phyloP scores from a whole-genome alignment of 1,140 invertebrate genomes.

The Habropoda laboriosa region DNA sequence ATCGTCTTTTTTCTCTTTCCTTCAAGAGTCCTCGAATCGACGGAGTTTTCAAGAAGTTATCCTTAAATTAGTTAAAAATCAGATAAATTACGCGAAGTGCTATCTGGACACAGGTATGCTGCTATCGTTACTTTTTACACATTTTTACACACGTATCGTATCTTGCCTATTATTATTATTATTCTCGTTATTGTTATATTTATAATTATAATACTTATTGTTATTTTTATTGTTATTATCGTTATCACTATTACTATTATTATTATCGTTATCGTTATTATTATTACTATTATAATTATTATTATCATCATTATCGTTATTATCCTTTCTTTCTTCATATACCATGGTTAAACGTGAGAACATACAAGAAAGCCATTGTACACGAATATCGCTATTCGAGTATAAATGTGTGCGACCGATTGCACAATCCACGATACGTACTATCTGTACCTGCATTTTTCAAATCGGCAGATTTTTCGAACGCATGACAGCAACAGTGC shows the following conservation, averaged over 20 bases:
- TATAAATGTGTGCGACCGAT: constrained; percentile 33
- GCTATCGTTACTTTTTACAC: constrained; percentile 33
- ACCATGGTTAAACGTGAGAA: constrained; percentile 21
- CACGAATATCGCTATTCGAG: constrained; percentile 48
- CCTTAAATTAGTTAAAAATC: constrained; percentile 34
- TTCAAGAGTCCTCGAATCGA: constrained; percentile 1
- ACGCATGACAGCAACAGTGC: neutral
- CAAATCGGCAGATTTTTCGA: neutral
- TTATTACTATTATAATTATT: too few species aligned
- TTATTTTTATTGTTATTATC: neutral
- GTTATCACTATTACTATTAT: neutral
- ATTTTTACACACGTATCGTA: constrained; percentile 36
- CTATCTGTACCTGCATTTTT: neutral
- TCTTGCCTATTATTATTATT: constrained; percentile 1
- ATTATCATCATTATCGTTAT: too few species aligned
- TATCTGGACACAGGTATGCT: constrained; percentile 12
- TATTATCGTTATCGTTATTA: neutral
- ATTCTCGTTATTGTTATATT: neutral
- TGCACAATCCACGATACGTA: constrained; percentile 4
- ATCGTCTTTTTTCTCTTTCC: neutral
- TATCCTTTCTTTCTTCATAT: constrained; percentile 11
- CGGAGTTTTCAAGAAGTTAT: constrained; percentile 16
- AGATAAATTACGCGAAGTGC: constrained; percentile 49
- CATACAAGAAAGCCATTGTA: constrained; percentile 55
- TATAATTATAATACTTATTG: neutral